Percentiles rank a stretch among this genome's conserved stretches.
Conservation (phyloP, 2,797 vertebrate species). For the Dermochelys coriacea region DNA sequence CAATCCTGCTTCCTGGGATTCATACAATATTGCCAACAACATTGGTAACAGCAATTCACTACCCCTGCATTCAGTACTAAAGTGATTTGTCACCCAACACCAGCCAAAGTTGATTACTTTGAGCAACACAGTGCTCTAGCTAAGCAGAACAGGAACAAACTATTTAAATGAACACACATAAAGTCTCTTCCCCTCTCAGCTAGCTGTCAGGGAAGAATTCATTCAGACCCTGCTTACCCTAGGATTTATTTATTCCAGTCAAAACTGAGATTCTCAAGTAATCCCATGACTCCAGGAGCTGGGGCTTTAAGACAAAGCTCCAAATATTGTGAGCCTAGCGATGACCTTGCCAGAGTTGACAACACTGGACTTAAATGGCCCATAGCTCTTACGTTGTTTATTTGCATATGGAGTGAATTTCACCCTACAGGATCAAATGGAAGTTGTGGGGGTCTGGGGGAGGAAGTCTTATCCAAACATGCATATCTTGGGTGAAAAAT, state of each 20-base stretch:
- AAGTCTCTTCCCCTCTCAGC: too few relatives aligned
- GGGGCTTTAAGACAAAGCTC: not conserved
- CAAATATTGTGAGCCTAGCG: not conserved
- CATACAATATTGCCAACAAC: too few relatives aligned
- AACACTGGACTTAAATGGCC: not conserved
- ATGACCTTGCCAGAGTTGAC: not conserved
- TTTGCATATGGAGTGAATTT: not conserved
- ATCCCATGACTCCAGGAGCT: rapidly evolving
- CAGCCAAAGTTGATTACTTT: too few relatives aligned
- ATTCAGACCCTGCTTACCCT: too few relatives aligned
- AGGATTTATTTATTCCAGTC: not conserved
- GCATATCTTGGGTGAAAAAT: not conserved
- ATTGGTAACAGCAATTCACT: too few relatives aligned
- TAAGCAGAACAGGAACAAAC: too few relatives aligned
- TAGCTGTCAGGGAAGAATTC: too few relatives aligned
- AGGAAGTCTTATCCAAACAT: not conserved
- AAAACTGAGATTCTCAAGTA: not conserved
- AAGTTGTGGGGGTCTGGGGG: not conserved
- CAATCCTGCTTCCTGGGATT: too few relatives aligned
- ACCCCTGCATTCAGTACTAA: too few relatives aligned
- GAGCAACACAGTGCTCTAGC: too few relatives aligned
- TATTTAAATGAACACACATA: too few relatives aligned
- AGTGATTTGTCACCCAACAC: too few relatives aligned
- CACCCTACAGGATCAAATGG: rapidly evolving
- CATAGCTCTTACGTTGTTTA: not conserved